These are phyloP conservation scores for Coleophora flavipennella DNA, from an alignment of 2,888 invertebrate genomes.

Conservation along the genomic window DNA sequence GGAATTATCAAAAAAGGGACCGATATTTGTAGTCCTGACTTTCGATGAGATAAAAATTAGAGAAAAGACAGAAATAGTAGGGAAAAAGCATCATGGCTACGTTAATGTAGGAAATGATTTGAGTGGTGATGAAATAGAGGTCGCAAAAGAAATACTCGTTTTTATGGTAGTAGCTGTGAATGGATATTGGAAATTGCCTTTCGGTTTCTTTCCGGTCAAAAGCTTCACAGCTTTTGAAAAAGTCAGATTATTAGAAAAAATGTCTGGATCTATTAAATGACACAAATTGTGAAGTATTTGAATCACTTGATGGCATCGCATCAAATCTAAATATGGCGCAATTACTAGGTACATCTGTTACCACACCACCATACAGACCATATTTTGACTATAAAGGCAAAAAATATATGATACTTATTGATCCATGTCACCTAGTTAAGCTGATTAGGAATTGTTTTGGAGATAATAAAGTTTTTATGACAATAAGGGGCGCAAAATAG, in stretches of 20 bases:
- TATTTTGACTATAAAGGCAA: slow-evolving; percentile 1
- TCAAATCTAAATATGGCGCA: slow-evolving; percentile 8
- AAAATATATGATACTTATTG: neutral
- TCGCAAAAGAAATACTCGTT: slow-evolving; percentile 6
- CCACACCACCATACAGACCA: slow-evolving; percentile 1
- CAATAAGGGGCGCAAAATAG: neutral
- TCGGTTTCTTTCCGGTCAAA: slow-evolving; percentile 3
- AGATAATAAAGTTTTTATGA: neutral
- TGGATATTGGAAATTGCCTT: slow-evolving; percentile 7
- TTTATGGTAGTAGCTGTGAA: slow-evolving; percentile 7
- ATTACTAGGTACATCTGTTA: slow-evolving; percentile 1
- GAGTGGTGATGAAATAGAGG: slow-evolving; percentile 1
- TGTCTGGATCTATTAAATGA: slow-evolving; percentile 7
- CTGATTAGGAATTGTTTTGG: neutral
- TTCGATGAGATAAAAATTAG: no score
- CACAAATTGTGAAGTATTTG: neutral
- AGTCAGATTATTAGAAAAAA: slow-evolving; percentile 4
- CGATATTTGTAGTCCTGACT: slow-evolving; percentile 4
- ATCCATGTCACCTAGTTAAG: neutral
- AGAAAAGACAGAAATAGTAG: neutral
- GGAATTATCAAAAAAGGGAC: no score
- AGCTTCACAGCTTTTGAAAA: slow-evolving; percentile 1
- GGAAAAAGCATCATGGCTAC: neutral
- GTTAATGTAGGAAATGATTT: slow-evolving; percentile 1
- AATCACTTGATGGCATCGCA: slow-evolving; percentile 7